A percentile compares a stretch with the other conserved stretches of the same genome.
These are phyloP conservation scores for Microtus obscurus DNA, from an alignment of 2,797 vertebrate genomes.

Conservation along the genomic window DNA sequence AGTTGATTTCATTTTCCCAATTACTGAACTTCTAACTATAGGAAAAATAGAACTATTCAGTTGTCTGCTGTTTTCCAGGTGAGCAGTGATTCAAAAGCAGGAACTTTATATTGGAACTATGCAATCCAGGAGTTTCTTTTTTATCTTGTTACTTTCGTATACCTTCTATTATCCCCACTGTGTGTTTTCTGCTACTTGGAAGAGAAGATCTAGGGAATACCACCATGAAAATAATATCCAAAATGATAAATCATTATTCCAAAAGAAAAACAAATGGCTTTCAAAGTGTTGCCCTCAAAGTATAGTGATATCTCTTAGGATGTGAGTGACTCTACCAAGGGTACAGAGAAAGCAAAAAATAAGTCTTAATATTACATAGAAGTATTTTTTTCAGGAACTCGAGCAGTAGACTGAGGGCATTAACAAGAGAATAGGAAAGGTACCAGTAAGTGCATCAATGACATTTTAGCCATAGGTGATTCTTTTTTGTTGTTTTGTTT, in stretches of 20 bases:
- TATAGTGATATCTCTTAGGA: not conserved
- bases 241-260: not conserved
- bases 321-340: not conserved
- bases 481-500: too few species aligned
- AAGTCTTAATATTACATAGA: not conserved
- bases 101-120: not conserved
- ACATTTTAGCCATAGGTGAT: not conserved
- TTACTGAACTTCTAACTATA: not conserved
- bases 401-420: not conserved
- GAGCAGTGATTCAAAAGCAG: not conserved
- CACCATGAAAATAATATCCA: not conserved
- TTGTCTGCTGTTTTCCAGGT: conserved; percentile 27
- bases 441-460: not conserved
- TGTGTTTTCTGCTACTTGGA: not conserved
- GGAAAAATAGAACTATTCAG: not conserved
- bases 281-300: not conserved
- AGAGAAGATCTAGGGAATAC: not conserved
- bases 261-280: not conserved
- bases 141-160: not conserved
- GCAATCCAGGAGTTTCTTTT: not conserved
- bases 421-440: not conserved
- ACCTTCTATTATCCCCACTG: not conserved
- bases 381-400: not conserved
- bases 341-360: not conserved
- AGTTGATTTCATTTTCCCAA: conserved; percentile 33